Percentiles rank a stretch among this genome's conserved stretches.
These are phyloP conservation scores for Hydrotaea cyrtoneurina DNA, from an alignment of 2,888 invertebrate genomes.

Conservation along the genomic window DNA sequence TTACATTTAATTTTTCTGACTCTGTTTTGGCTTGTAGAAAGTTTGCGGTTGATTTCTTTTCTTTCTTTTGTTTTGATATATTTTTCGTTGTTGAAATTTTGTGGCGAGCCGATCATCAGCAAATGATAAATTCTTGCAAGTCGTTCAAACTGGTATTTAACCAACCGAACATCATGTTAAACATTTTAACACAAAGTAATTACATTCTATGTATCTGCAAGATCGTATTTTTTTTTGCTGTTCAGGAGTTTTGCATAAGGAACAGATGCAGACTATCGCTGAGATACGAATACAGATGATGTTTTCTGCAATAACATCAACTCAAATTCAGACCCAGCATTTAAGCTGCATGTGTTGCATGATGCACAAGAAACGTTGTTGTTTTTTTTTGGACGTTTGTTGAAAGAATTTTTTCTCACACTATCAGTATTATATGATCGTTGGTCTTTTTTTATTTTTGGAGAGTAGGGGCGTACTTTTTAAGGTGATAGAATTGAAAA, in stretches of 20 bases:
- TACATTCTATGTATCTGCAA: constrained; percentile 24
- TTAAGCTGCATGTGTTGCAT: constrained; percentile 2
- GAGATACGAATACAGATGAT: constrained; percentile 19
- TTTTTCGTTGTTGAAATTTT: neutral
- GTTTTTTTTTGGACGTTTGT: constrained; percentile 22
- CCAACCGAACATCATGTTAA: constrained; percentile 18
- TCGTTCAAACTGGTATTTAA: constrained; percentile 22
- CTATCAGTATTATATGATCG: constrained; percentile 4
- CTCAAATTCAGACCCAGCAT: neutral
- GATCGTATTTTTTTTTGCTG: constrained; percentile 24
- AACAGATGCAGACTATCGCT: constrained; percentile 11
- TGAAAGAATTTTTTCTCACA: constrained; percentile 36
- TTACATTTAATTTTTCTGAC: constrained; percentile 16
- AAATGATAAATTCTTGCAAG: constrained; percentile 1
- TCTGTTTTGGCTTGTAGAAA: neutral
- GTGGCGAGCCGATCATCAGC: constrained; percentile 25
- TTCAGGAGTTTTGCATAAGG: constrained; percentile 20
- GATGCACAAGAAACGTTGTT: neutral
- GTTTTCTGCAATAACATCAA: neutral
- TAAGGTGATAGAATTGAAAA: neutral
- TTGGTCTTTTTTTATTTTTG: neutral
- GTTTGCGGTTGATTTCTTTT: neutral
- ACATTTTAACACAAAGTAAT: constrained; percentile 29
- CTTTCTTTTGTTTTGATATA: neutral
- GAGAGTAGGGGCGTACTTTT: neutral